Percentiles rank a stretch among this genome's conserved stretches.
These are phyloP conservation scores for Mizuhopecten yessoensis DNA, from an alignment of 1,140 invertebrate genomes.

Conservation along the genomic window DNA sequence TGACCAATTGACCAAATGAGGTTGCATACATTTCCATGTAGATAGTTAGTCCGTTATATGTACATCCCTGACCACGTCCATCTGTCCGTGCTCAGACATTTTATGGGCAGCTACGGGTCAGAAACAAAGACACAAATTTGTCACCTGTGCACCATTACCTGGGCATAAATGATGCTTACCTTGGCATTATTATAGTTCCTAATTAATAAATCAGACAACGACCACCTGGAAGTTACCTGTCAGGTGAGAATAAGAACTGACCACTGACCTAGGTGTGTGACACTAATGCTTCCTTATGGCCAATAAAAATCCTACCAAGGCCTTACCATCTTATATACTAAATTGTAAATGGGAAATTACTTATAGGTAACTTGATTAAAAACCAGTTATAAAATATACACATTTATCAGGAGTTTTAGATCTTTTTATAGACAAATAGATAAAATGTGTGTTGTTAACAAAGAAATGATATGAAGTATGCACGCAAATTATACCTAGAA, in stretches of 20 bases:
- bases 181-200: not conserved
- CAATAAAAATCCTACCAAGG: not conserved
- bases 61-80: not conserved
- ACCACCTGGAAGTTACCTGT: slow-evolving; percentile 37
- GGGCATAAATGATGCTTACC: not conserved
- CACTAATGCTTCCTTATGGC: not conserved
- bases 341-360: not conserved
- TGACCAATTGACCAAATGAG: not conserved
- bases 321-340: not conserved
- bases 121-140: slow-evolving; percentile 19
- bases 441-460: too few relatives aligned
- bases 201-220: slow-evolving; percentile 35
- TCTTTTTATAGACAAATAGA: not conserved
- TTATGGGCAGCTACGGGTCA: not conserved
- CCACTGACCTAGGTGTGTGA: not conserved
- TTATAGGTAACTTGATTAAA: too few relatives aligned
- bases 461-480: not conserved
- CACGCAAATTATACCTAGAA: not conserved
- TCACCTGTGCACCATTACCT: not conserved
- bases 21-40: slow-evolving; percentile 24
- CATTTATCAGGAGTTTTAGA: too few relatives aligned
- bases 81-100: slow-evolving; percentile 19
- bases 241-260: not conserved
- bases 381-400: too few relatives aligned
- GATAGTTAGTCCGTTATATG: not conserved